A percentile compares a stretch with the other conserved stretches of the same genome.
Evolutionary conservation across 1,140 invertebrate species (phyloP).

Genomic region (Saxidomus purpurata): DNA sequence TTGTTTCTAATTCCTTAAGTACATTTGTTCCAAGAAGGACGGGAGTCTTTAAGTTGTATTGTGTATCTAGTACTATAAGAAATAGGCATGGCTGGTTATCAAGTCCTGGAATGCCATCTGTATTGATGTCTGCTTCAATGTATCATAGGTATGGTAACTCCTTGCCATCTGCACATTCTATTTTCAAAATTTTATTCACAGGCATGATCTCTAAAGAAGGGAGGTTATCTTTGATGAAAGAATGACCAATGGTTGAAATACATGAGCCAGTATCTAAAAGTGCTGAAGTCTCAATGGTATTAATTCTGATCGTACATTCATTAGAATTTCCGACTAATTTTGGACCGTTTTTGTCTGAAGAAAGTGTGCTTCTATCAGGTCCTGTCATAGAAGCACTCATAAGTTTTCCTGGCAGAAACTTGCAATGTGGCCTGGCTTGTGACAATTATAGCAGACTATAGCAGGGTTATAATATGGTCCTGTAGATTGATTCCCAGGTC

Average conservation of each 20-base stretch:
- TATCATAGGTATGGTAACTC: neutral
- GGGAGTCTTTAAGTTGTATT: neutral
- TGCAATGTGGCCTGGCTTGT: neutral
- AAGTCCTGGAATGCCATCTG: neutral
- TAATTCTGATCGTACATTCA: too few species aligned
- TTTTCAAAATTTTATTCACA: neutral
- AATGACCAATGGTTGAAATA: too few species aligned
- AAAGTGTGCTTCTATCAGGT: too few species aligned
- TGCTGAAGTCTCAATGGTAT: too few species aligned
- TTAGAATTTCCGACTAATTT: too few species aligned
- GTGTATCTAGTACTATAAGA: neutral
- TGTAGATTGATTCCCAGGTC: neutral
- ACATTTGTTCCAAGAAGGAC: constrained; percentile 32
- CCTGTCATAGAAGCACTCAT: too few species aligned
- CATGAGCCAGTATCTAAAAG: too few species aligned
- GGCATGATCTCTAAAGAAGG: neutral
- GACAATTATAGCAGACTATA: neutral
- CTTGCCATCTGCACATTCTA: constrained; percentile 26
- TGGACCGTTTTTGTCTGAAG: too few species aligned
- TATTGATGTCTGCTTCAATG: constrained; percentile 1
- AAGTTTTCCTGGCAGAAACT: too few species aligned
- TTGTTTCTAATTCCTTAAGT: neutral
- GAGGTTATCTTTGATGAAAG: too few species aligned
- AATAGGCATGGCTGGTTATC: neutral
- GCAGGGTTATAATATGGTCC: too few species aligned